These are phyloP conservation scores for Cheilosia vulpina DNA, from an alignment of 2,888 invertebrate genomes.

Conservation along the genomic window DNA sequence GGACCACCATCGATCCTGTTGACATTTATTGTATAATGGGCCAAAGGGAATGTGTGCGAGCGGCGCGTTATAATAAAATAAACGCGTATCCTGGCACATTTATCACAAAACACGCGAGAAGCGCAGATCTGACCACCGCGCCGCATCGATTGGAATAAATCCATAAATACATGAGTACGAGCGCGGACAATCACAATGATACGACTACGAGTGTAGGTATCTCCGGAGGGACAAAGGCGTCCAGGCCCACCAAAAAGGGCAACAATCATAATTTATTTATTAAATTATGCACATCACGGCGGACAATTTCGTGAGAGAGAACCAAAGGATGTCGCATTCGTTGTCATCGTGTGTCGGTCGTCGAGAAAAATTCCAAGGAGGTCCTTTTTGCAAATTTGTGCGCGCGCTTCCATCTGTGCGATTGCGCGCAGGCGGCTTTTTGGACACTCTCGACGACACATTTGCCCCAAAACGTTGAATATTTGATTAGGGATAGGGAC, in stretches of 20 bases:
- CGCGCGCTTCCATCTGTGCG: slow-evolving; percentile 63
- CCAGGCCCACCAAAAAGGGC: slow-evolving; percentile 60
- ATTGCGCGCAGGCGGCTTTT: slow-evolving; percentile 81
- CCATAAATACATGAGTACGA: slow-evolving; percentile 76
- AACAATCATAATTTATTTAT: slow-evolving; percentile 76
- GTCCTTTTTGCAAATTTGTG: slow-evolving; percentile 71
- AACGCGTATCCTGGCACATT: slow-evolving; percentile 84
- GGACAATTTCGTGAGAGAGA: slow-evolving; percentile 54
- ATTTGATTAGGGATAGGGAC: slow-evolving; percentile 72
- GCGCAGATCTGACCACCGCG: slow-evolving; percentile 15
- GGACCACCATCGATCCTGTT: slow-evolving; percentile 72
- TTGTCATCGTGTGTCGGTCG: background rate
- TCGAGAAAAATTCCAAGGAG: slow-evolving; percentile 57
- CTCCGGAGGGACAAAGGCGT: slow-evolving; percentile 43
- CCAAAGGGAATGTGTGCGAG: slow-evolving; percentile 64
- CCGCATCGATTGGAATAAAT: slow-evolving; percentile 74
- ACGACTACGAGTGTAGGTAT: background rate
- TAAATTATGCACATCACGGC: slow-evolving; percentile 77
- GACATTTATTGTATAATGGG: slow-evolving; percentile 74
- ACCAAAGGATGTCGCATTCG: slow-evolving; percentile 47
- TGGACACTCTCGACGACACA: slow-evolving; percentile 80
- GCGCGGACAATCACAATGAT: slow-evolving; percentile 47
- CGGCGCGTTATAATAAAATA: slow-evolving; percentile 81
- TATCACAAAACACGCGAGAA: slow-evolving; percentile 80
- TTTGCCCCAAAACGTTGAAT: slow-evolving; percentile 73